Percentiles rank a stretch among this genome's conserved stretches.
Conservation (phyloP, 1,140 invertebrate genomes). For the Drosophila bipectinata region DNA sequence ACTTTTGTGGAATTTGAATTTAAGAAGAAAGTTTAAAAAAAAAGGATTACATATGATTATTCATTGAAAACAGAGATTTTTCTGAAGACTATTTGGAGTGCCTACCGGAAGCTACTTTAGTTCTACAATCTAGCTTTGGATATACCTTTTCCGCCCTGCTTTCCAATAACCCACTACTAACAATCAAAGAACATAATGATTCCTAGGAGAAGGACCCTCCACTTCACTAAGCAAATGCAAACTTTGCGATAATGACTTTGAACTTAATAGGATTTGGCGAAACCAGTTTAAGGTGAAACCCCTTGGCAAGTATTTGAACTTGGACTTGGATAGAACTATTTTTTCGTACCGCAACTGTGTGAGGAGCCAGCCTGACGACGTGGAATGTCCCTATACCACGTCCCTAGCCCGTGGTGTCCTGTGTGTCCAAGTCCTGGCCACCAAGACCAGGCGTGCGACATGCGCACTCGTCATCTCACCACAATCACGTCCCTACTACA, state of each 20-base stretch:
- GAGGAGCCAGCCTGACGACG: conserved; percentile 47
- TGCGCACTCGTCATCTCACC: conserved; percentile 67
- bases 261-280: conserved; percentile 2
- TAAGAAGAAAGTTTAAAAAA: background rate
- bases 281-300: conserved; percentile 5
- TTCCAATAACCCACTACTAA: too few species aligned
- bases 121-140: too few species aligned
- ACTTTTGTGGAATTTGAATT: background rate
- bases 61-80: too few species aligned
- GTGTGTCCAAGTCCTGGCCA: conserved; percentile 55
- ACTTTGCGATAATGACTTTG: background rate
- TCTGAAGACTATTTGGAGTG: too few species aligned
- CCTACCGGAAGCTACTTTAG: too few species aligned
- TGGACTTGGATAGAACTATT: conserved; percentile 41
- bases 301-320: conserved; percentile 32
- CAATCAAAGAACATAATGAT: too few species aligned
- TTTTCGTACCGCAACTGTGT: conserved; percentile 31
- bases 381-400: conserved; percentile 51
- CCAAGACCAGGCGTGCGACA: conserved; percentile 53
- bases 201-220: too few species aligned
- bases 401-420: conserved; percentile 14
- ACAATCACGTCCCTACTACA: background rate
- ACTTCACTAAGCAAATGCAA: background rate
- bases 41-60: background rate
- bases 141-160: too few species aligned